Conservation (phyloP, 2,113 vertebrate genomes). For the Pollachius pollachius region DNA sequence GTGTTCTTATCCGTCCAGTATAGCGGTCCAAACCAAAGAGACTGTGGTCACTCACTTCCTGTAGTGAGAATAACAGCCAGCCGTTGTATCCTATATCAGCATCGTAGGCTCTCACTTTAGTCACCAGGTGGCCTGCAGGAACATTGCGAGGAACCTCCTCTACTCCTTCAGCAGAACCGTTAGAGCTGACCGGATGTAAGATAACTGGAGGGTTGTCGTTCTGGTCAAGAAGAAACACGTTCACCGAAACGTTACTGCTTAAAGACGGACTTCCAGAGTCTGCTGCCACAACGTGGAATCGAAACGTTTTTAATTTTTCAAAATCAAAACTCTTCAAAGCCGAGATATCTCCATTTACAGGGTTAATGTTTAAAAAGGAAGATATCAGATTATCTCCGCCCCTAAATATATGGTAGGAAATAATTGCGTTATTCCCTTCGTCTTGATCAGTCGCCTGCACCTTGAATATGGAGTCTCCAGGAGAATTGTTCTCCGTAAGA, state of each 20-base stretch:
- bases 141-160: no score
- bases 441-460: conserved; percentile 51
- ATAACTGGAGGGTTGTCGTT: no score
- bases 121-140: no score
- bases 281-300: conserved; percentile 41
- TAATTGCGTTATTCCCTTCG: conserved; percentile 39
- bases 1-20: no score
- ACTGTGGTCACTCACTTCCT: no score
- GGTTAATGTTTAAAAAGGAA: conserved; percentile 50
- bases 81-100: no score
- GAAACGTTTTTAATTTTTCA: conserved; percentile 45
- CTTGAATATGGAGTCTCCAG: conserved; percentile 48
- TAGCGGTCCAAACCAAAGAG: no score
- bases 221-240: conserved; percentile 20
- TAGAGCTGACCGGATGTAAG: no score
- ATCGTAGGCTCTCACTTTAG: no score
- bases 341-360: conserved; percentile 41
- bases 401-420: conserved; percentile 39
- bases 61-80: no score
- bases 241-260: conserved; percentile 38
- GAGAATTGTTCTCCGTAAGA: conserved; percentile 49
- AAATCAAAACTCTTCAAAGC: conserved; percentile 53
- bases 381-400: not conserved
- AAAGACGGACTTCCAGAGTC: conserved; percentile 32
- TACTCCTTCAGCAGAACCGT: no score